Evolutionary conservation across 1,140 invertebrate genomes (phyloP).

Genomic region (Lasaia peninsularis): DNA sequence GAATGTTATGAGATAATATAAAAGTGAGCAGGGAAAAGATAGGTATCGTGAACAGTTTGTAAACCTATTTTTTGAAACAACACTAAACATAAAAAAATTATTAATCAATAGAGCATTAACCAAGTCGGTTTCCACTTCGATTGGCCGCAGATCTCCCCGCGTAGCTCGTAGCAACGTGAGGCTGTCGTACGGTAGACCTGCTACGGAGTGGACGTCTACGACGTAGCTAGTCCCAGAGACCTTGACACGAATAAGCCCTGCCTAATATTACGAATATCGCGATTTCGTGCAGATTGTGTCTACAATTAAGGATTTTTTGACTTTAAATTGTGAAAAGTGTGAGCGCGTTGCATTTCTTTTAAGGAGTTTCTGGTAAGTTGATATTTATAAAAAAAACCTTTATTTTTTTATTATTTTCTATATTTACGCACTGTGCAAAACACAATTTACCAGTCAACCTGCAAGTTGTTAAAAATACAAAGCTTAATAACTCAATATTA

Average conservation of each 20-base stretch:
- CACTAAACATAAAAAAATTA: conserved; percentile 14
- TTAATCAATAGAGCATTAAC: conserved; percentile 44
- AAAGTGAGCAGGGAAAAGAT: too few species aligned
- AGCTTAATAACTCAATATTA: too few species aligned
- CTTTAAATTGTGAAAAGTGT: neutral
- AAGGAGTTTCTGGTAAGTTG: neutral
- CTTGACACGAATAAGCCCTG: conserved; percentile 67
- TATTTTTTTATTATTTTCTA: too few species aligned
- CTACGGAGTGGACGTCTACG: conserved; percentile 66
- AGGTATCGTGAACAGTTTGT: too few species aligned
- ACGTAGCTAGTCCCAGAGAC: conserved; percentile 46
- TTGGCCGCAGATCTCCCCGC: conserved; percentile 68
- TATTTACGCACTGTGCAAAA: too few species aligned
- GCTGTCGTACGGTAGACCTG: conserved; percentile 67
- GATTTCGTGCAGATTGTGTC: conserved; percentile 8
- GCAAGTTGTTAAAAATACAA: too few species aligned
- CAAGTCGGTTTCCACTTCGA: conserved; percentile 58
- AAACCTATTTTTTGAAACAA: neutral
- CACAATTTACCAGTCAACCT: too few species aligned
- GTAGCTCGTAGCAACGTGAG: conserved; percentile 74
- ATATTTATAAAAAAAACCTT: too few species aligned
- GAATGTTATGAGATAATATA: too few species aligned
- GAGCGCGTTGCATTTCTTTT: neutral
- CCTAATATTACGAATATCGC: conserved; percentile 32
- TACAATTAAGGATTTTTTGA: neutral